Evolutionary conservation across 2,888 invertebrate species (phyloP), one percentile per base, ranked within the genome.

Genomic region (Acholoe squamosa): DNA sequence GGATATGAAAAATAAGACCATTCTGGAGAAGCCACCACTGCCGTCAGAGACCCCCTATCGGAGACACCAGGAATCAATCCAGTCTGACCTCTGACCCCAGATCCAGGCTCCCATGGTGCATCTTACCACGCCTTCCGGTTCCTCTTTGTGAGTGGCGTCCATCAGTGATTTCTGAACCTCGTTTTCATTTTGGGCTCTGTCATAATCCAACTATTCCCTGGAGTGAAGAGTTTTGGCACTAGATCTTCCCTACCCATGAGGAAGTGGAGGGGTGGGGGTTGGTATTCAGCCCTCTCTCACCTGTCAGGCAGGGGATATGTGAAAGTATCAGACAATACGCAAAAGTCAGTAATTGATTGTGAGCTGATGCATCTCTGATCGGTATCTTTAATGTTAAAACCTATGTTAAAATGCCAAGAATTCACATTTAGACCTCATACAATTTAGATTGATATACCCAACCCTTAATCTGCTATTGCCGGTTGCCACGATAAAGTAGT

Each of bases 1-100:
- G 80, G 80, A 19, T 14, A 80, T 80, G n/a, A 80, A 80, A 80
- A 43, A 33, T 25, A 43, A 80, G 43, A 80, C 34, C 43, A 80
- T 80, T 34, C 80, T 43, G 19, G 28, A 1, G 5, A 14, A 16
- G 43, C 80, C 43, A 80, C 43, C 43, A 43, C 5, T 10, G 43
- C 43, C 28, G 5, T 28, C 31, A 71, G n/a, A n/a, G 71, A 22
- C 28, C 31, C 67, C 31, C 71, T 71, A 71, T 14, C 28, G 80
- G 34, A 16, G 16, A 80, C 76, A 76, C n/a, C 76, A 14, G 76
- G 61, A 22, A 61, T 76, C 76, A 14, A 14, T 31, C 28, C 3
- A 16, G 19, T 14, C 14, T 80, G 80, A 33, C 43, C 80, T 34
- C 34, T 43, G 80, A 80, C 80, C 43, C 80, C 80, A 33, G 33